phyloP scores from a whole-genome alignment of 1,140 invertebrate species.

The Heliconius melpomene region DNA sequence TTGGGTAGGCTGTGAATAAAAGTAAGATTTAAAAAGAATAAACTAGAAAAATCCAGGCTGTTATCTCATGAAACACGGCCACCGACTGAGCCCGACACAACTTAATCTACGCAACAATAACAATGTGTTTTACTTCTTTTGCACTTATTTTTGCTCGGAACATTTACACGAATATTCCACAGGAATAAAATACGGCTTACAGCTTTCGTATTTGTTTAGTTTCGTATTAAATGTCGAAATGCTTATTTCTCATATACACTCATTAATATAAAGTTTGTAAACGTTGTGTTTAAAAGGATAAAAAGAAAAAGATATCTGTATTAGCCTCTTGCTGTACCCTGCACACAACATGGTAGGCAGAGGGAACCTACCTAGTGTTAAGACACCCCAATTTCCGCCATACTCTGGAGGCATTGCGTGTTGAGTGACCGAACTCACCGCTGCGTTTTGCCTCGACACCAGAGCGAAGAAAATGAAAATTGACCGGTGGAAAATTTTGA shows the following conservation, averaged over 20 bases:
- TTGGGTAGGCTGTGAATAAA: background rate
- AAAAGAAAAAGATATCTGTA: too few relatives aligned
- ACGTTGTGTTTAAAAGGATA: too few relatives aligned
- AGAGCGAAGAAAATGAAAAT: too few relatives aligned
- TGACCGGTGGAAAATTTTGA: too few relatives aligned
- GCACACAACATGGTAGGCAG: too few relatives aligned
- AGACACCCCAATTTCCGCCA: too few relatives aligned
- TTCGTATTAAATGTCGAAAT: background rate
- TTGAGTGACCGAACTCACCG: too few relatives aligned
- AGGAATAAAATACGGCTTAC: background rate
- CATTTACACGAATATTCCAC: slow-evolving; percentile 16
- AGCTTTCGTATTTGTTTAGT: background rate
- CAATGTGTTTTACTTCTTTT: slow-evolving; percentile 17
- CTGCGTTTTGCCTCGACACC: too few relatives aligned
- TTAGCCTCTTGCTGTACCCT: too few relatives aligned
- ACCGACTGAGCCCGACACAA: slow-evolving; percentile 12
- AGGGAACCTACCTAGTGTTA: too few relatives aligned
- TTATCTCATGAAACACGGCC: slow-evolving; percentile 13
- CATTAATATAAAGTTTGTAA: too few relatives aligned
- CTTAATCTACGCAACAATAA: slow-evolving; percentile 19
- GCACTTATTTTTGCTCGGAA: slow-evolving; percentile 18
- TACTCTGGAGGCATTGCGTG: too few relatives aligned
- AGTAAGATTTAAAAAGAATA: slow-evolving; percentile 7
- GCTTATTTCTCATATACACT: background rate
- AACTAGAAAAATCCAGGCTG: slow-evolving; percentile 12